Base-by-base conservation (phyloP, 1,140 invertebrate species). In the Caenorhabditis latens region DNA sequence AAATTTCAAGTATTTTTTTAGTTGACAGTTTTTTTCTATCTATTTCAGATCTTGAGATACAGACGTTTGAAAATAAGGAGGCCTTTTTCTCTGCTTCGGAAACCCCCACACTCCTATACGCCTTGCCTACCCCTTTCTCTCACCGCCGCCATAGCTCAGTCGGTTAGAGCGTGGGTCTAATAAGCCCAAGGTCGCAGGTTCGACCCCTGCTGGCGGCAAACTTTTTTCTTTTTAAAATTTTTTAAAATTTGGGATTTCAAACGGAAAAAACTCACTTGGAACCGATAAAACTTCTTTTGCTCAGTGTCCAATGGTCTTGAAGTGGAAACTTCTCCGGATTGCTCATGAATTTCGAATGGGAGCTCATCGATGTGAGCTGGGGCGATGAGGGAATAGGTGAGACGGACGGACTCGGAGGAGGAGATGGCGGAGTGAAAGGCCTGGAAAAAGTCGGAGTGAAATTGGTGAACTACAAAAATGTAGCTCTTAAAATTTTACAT, bases 181-280 rank as follows among this genome's bases (percentile, higher is more conserved):
- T 88, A 88, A 88, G 86, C 88, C 88, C 88, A 88, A 88, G 88
- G 86, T 88, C 88, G 88, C 87, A 89, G 88, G 88, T 89, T 89
- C 88, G 88, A 89, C 86, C 87, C 88, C 88, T 88, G 86, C 86
- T 89, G 87, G 88, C 88, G 88, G 88, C 88, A 88, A 88, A 84
- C 19, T 43, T 32, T 84, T 71, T 71, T 0, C 43, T 84, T 84
- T 84, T 63, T n/a, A n/a, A n/a, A n/a, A n/a, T n/a, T 48, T 46
- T 6, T 14, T 13, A 4, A 79, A 24, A 42, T 40, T 32, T 32
- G 32, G 2, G 32, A 32, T 32, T 32, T 1, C 32, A 32, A 32
- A 32, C 2, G 2, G 32, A 24, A 40, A 48, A 55, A 84, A 43
- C 48, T 57, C 14, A 86, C 86, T 16, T 83, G 75, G 79, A 86